phyloP scores from a whole-genome alignment of 2,113 vertebrate species.

The Isurus oxyrinchus region DNA sequence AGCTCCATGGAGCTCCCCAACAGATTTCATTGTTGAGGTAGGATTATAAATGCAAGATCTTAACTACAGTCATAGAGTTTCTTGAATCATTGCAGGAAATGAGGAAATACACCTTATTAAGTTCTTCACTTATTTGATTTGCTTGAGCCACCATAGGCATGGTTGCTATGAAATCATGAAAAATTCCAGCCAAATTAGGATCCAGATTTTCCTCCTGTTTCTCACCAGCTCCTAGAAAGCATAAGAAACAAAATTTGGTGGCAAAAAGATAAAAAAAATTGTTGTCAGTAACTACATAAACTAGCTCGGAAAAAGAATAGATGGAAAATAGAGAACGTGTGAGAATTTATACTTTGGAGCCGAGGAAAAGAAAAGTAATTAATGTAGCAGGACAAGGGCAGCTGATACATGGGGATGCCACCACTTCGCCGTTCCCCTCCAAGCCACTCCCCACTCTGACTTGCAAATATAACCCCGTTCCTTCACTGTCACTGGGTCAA shows the following conservation, averaged over 20 bases:
- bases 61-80: background rate
- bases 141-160: constrained; percentile 10
- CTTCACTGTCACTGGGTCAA: no score
- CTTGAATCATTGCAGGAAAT: background rate
- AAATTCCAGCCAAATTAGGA: background rate
- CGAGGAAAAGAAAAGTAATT: background rate
- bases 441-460: no score
- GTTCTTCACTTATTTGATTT: constrained; percentile 33
- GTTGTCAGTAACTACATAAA: background rate
- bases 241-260: background rate
- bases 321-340: background rate
- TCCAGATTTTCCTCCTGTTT: background rate
- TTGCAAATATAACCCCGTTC: no score
- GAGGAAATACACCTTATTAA: constrained; percentile 1
- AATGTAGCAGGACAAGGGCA: background rate
- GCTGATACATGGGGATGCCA: no score
- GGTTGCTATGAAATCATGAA: constrained; percentile 18
- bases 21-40: background rate
- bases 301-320: background rate
- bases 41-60: background rate
- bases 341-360: background rate
- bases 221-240: background rate
- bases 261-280: background rate
- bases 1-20: background rate
- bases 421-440: no score